Conservation (phyloP, 2,888 invertebrate species). For the Ophraella communa region DNA sequence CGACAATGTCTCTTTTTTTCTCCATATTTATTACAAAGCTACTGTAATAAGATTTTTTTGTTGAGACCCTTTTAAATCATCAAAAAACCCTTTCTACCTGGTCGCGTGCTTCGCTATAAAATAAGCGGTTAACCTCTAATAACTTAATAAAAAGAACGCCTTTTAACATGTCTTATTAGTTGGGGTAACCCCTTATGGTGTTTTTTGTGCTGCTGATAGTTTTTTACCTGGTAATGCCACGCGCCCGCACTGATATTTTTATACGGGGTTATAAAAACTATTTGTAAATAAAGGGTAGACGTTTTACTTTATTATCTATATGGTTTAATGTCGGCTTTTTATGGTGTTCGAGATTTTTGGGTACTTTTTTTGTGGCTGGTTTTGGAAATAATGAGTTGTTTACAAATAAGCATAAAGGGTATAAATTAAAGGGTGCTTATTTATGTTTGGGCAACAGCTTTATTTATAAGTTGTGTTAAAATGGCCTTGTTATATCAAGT, state of each 20-base stretch:
- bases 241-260: slow-evolving; percentile 45
- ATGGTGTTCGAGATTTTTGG: background rate
- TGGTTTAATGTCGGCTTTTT: slow-evolving; percentile 23
- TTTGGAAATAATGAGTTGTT: slow-evolving; percentile 15
- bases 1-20: no score
- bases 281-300: slow-evolving; percentile 52
- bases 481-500: background rate
- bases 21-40: slow-evolving; percentile 3
- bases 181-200: slow-evolving; percentile 51
- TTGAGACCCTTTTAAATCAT: slow-evolving; percentile 6
- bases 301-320: slow-evolving; percentile 36
- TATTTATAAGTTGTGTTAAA: background rate
- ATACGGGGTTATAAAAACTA: slow-evolving; percentile 49
- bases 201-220: slow-evolving; percentile 40
- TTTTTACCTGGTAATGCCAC: slow-evolving; percentile 53
- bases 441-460: slow-evolving; percentile 12
- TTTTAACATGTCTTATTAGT: slow-evolving; percentile 39
- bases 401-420: slow-evolving; percentile 22
- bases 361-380: slow-evolving; percentile 14
- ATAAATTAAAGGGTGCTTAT: slow-evolving; percentile 20
- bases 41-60: background rate
- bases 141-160: slow-evolving; percentile 56
- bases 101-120: slow-evolving; percentile 58
- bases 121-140: slow-evolving; percentile 59
- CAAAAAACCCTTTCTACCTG: slow-evolving; percentile 51